These are phyloP conservation scores for Cichlasoma orientale DNA, from an alignment of 2,797 vertebrate genomes.

Conservation along the genomic window DNA sequence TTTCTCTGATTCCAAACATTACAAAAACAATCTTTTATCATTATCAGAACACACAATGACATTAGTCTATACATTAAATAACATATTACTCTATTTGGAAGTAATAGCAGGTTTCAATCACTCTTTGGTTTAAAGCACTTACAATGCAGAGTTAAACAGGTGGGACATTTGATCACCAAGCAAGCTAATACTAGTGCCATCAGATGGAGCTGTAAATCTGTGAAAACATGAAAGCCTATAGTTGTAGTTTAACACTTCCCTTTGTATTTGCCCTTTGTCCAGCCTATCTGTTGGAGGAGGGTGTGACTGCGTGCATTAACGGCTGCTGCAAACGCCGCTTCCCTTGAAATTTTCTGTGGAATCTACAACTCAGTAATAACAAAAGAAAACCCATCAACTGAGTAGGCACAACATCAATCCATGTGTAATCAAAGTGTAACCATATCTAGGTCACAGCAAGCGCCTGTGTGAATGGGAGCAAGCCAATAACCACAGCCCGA, in stretches of 20 bases:
- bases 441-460: slow-evolving; percentile 69
- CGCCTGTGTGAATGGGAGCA: slow-evolving; percentile 38
- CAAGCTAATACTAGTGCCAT: slow-evolving; percentile 1
- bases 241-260: slow-evolving; percentile 50
- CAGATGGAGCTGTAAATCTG: slow-evolving; percentile 23
- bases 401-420: slow-evolving; percentile 43
- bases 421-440: slow-evolving; percentile 56
- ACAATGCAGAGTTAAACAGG: neutral
- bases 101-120: neutral
- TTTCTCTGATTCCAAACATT: neutral
- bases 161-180: slow-evolving; percentile 10
- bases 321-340: slow-evolving; percentile 57
- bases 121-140: too few relatives aligned
- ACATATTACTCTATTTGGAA: neutral
- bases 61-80: neutral
- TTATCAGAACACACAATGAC: neutral
- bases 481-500: slow-evolving; percentile 47
- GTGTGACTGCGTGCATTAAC: slow-evolving; percentile 63
- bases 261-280: slow-evolving; percentile 72
- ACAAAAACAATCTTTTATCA: neutral
- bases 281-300: slow-evolving; percentile 55
- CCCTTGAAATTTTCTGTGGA: slow-evolving; percentile 28
- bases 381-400: slow-evolving; percentile 30
- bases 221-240: slow-evolving; percentile 41
- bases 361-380: slow-evolving; percentile 33